These are phyloP conservation scores for Melanotus villosus DNA, from an alignment of 2,888 invertebrate genomes.

Conservation along the genomic window DNA sequence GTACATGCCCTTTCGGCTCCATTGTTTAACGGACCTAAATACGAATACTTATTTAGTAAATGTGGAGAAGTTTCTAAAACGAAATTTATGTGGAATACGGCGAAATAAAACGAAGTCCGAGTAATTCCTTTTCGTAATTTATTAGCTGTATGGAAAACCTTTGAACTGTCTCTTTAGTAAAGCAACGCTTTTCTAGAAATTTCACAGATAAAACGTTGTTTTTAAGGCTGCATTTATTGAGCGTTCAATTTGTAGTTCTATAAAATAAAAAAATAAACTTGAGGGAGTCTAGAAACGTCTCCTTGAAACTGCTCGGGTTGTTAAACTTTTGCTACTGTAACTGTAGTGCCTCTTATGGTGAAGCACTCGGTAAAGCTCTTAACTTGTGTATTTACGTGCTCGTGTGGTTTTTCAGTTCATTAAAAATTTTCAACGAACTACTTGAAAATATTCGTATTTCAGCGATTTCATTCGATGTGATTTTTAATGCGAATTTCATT, in stretches of 20 bases:
- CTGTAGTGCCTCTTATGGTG: slow-evolving; percentile 33
- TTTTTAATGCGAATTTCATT: not conserved
- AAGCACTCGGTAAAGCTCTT: slow-evolving; percentile 36
- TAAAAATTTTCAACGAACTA: slow-evolving; percentile 3
- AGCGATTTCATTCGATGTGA: not conserved
- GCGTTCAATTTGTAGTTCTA: not conserved
- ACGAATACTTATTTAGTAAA: too few relatives aligned
- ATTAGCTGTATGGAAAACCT: not conserved
- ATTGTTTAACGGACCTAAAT: too few relatives aligned
- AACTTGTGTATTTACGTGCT: slow-evolving; percentile 38
- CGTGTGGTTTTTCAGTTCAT: slow-evolving; percentile 37
- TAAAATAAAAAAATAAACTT: not conserved
- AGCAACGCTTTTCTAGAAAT: not conserved
- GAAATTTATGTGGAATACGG: not conserved
- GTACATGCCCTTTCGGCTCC: not conserved
- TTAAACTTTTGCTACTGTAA: slow-evolving; percentile 39
- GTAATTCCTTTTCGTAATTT: too few relatives aligned
- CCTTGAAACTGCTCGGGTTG: slow-evolving; percentile 42
- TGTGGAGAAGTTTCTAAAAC: too few relatives aligned
- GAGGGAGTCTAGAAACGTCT: slow-evolving; percentile 11
- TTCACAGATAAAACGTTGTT: not conserved
- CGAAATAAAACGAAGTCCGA: too few relatives aligned
- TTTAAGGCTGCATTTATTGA: slow-evolving; percentile 9
- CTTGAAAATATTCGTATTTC: not conserved
- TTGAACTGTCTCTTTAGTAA: not conserved